Percentiles rank a stretch among this genome's conserved stretches.
Conservation (phyloP, 2,888 invertebrate genomes). For the Mimas tiliae region DNA sequence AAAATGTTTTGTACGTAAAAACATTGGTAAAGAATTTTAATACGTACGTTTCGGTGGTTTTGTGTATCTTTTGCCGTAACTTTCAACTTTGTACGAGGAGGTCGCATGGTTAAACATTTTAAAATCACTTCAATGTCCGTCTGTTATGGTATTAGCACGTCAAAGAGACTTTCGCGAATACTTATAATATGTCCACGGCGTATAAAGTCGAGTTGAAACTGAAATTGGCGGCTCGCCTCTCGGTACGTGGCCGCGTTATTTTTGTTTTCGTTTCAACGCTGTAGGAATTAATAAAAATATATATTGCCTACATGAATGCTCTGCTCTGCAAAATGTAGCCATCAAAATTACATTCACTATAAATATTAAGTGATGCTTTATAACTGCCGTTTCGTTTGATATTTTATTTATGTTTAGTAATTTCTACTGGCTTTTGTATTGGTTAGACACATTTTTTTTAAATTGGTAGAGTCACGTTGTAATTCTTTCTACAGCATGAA, state of each 20-base stretch:
- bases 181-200: conserved; percentile 27
- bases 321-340: conserved; percentile 29
- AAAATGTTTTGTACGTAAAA: conserved; percentile 39
- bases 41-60: conserved; percentile 54
- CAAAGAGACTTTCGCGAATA: conserved; percentile 1
- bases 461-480: too few species aligned
- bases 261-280: conserved; percentile 66
- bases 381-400: background rate
- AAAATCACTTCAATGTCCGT: conserved; percentile 21
- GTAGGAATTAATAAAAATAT: conserved; percentile 74
- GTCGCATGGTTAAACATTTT: conserved; percentile 64
- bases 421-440: background rate
- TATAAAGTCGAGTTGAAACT: conserved; percentile 55
- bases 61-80: conserved; percentile 49
- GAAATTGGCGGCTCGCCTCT: conserved; percentile 55
- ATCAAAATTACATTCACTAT: conserved; percentile 18
- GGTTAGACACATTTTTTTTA: background rate
- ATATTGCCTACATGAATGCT: conserved; percentile 47
- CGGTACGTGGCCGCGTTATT: conserved; percentile 68
- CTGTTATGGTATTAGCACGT: conserved; percentile 2
- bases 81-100: conserved; percentile 29
- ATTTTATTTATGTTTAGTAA: conserved; percentile 2
- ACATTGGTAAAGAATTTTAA: conserved; percentile 29
- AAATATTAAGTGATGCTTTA: conserved; percentile 3
- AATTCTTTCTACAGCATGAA: too few species aligned